Evolutionary conservation across 2,113 vertebrate genomes (phyloP), one percentile per base, ranked within the genome.

Genomic region (Colistium nudipinnis): DNA sequence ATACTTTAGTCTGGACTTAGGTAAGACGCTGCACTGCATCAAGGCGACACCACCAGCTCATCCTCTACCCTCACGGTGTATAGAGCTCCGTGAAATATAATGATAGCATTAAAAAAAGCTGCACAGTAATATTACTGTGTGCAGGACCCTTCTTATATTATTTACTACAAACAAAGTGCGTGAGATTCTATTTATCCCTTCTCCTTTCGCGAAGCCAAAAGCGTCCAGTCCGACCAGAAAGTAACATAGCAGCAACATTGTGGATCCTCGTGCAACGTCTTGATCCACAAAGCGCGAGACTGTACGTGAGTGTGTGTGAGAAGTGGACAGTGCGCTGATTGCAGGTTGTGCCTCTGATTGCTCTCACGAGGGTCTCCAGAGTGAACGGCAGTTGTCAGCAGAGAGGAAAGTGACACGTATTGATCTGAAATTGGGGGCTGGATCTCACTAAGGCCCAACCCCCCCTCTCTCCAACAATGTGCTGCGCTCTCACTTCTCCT

Each of bases 311-410:
- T 61, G 51, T 62, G 39, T 52, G 45, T 33, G 33, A 48, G 43
- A 17, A 14, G 28, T 54, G 57, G 43, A 7, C 39, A 3, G 8
- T 17, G 10, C 38, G 28, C 66, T 74, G 57, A 45, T 70, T 78
- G 67, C 48, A 72, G 70, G 79, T 83, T 75, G 57, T 60, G 78
- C 70, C 57, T 74, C 43, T 88, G 80, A 85, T 87, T 83, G 82
- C 82, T 74, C 81, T 82, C 73, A 48, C 28, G 82, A 75, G 75
- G 67, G 66, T 74, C 75, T 88, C 55, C 25, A 45, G 62, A 69
- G 57, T 74, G 55, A 76, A 78, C 45, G 76, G 66, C 20, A 69
- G 35, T 61, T 27, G 33, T 82, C 86, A 87, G 85, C 76, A 87
- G 52, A 78, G 70, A 54, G 35, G 52, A 68, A 68, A 74, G 73